Evolutionary conservation across 2,113 vertebrate genomes (phyloP), one percentile per base, ranked within the genome.

Genomic region (Stercorarius parasiticus): DNA sequence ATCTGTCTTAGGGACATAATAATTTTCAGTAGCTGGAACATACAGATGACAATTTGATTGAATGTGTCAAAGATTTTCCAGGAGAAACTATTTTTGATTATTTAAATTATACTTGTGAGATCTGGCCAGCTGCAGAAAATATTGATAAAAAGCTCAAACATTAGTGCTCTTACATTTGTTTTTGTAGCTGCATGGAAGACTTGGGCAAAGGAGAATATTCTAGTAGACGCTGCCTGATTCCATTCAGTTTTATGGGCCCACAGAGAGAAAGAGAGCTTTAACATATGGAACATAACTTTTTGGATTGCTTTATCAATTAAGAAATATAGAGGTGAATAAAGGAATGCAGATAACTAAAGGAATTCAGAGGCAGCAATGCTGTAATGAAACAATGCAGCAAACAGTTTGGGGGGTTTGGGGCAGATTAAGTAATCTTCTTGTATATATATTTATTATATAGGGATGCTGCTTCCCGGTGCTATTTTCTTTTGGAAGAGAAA

Each of bases 231-330:
- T 95, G 71, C 69, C 80, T 95, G 42, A 86, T 97, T 94, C 81
- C 82, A 64, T 77, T 95, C 87, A 64, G 19, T 85, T 97, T 98
- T 97, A 97, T 96, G 83, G 94, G 82, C 93, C 96, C 77, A 55
- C 43, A 76, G 96, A 97, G 95, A 64, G 84, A 69, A 59, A 71
- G 52, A 71, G 82, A 87, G 29, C 29, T 94, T 66, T 92, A 95
- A 93, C 82, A 90, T 91, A 77, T 88, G 82, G 90, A 90, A 62
- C 47, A 45, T 94, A 93, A 95, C 11, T 30, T 88, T 88, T 89
- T 81, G 77, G 36, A 82, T 93, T 88, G 84, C 90, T 96, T 94
- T 88, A 96, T 92, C 62, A 94, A 95, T 93, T 91, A 91, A 85
- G 50, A 93, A 93, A 77, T 82, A 42, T 2, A 59, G 84, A 94